Evolutionary conservation across 2,797 vertebrate species (phyloP).

Genomic region (Gallinago stenura): DNA sequence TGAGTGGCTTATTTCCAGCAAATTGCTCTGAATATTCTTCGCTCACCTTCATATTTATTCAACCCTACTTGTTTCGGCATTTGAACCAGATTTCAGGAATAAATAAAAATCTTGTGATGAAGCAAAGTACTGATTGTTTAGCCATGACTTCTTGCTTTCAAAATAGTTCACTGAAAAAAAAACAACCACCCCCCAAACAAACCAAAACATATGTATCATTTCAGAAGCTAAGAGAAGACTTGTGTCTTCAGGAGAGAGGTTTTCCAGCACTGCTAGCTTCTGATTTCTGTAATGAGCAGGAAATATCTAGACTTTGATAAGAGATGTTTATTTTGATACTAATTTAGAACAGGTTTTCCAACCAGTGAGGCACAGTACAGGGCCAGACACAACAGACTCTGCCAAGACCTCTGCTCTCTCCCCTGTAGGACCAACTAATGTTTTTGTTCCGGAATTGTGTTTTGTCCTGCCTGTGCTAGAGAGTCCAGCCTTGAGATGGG

Average conservation of each 20-base stretch:
- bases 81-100: neutral
- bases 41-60: neutral
- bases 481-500: neutral
- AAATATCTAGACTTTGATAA: neutral
- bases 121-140: neutral
- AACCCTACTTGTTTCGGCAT: neutral
- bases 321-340: neutral
- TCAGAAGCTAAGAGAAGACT: neutral
- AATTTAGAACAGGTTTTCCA: neutral
- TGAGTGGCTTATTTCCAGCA: neutral
- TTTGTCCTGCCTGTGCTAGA: neutral
- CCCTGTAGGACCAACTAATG: neutral
- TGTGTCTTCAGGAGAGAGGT: neutral
- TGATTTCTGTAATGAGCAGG: neutral
- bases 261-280: neutral
- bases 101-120: neutral
- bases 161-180: neutral
- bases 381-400: neutral
- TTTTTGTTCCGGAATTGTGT: neutral
- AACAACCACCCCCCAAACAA: neutral
- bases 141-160: neutral
- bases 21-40: neutral
- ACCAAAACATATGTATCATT: neutral
- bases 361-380: neutral
- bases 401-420: neutral